Percentiles rank a stretch among this genome's conserved stretches.
Evolutionary conservation across 2,888 invertebrate species (phyloP).

Genomic region (Drosophila acutilabella): DNA sequence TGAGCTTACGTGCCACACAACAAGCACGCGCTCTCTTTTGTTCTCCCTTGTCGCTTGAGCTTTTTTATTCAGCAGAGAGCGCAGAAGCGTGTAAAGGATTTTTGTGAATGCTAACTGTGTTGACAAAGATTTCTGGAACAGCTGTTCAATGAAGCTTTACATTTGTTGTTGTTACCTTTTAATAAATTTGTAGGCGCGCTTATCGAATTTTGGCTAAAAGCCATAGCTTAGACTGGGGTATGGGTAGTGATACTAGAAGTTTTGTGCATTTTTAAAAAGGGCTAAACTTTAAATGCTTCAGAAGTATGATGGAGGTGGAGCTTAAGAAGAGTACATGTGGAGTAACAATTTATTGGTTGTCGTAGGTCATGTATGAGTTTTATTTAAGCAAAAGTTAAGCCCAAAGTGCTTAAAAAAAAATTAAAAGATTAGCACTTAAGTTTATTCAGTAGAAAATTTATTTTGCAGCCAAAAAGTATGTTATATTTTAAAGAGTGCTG

Average conservation of each 20-base stretch:
- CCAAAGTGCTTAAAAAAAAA: too few relatives aligned
- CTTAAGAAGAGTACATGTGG: too few relatives aligned
- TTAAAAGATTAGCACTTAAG: too few relatives aligned
- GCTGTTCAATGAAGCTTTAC: conserved; percentile 50
- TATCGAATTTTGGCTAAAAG: background rate
- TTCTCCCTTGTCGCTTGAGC: conserved; percentile 11
- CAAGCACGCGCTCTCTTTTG: conserved; percentile 9
- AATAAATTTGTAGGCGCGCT: conserved; percentile 42
- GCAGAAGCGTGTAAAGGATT: background rate
- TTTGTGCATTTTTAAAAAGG: too few relatives aligned
- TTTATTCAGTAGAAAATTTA: too few relatives aligned
- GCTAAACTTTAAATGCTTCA: too few relatives aligned
- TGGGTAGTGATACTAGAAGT: too few relatives aligned
- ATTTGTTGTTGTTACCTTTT: conserved; percentile 23
- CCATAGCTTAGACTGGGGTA: too few relatives aligned
- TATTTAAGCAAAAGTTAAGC: too few relatives aligned
- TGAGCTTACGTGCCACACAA: conserved; percentile 52
- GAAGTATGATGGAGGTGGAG: too few relatives aligned
- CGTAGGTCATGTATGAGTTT: conserved; percentile 13
- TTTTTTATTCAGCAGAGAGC: conserved; percentile 52
- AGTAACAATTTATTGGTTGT: conserved; percentile 8
- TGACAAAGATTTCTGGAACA: conserved; percentile 38
- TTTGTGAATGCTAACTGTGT: conserved; percentile 32
- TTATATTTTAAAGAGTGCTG: too few relatives aligned
- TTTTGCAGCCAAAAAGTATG: too few relatives aligned